Conservation (phyloP, 2,113 vertebrate species). For the Entelurus aequoreus region DNA sequence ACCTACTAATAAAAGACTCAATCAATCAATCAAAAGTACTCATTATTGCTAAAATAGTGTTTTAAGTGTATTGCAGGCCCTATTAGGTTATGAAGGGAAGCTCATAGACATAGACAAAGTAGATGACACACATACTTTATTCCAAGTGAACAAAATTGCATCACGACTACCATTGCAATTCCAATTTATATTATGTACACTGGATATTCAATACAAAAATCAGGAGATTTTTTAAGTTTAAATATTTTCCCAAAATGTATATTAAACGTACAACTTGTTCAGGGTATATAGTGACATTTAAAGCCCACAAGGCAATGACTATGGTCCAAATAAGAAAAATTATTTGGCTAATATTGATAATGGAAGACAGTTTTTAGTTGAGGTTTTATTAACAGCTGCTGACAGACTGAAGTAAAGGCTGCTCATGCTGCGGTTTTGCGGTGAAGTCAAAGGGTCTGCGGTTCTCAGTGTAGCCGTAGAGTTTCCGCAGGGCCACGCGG, state of each 20-base stretch:
- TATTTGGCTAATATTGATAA: background rate
- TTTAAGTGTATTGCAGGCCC: no score
- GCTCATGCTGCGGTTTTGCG: slow-evolving; percentile 35
- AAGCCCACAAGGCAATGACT: slow-evolving; percentile 1
- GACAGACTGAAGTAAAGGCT: slow-evolving; percentile 51
- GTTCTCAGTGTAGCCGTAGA: slow-evolving; percentile 85
- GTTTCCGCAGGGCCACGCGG: slow-evolving; percentile 82
- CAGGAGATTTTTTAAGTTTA: background rate
- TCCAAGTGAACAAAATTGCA: slow-evolving; percentile 20
- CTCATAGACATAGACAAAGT: no score
- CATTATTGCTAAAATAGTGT: background rate
- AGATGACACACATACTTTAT: slow-evolving; percentile 27
- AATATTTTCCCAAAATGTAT: background rate
- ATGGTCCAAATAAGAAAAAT: background rate
- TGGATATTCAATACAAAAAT: background rate
- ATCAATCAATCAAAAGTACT: no score
- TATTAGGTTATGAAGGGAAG: no score
- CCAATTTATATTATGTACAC: slow-evolving; percentile 43
- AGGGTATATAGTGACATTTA: background rate
- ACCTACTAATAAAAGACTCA: no score
- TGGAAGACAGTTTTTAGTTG: background rate
- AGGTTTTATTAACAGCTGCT: slow-evolving; percentile 56
- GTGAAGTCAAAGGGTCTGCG: slow-evolving; percentile 80
- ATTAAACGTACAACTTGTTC: background rate
- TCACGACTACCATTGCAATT: slow-evolving; percentile 20